Base-by-base conservation (phyloP, 2,888 invertebrate genomes). In the Augochlorella aurata region DNA sequence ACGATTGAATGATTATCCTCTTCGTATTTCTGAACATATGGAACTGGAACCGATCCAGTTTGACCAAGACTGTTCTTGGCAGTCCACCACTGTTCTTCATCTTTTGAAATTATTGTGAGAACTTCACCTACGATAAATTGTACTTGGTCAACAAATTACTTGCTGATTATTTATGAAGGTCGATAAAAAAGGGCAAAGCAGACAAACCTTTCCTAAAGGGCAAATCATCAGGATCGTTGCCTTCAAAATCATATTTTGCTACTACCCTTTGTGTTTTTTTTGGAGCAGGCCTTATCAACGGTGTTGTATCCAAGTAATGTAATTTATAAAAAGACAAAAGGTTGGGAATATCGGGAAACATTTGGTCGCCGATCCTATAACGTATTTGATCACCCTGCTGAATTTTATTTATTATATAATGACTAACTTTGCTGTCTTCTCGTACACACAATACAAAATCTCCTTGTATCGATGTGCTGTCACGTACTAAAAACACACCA, bases 31-130 rank as follows among this genome's bases (percentile, higher is more conserved):
- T 97, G 97, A 75, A 99, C 97, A 93, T 99, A 99, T 7, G 98
- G 98, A 88, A 99, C 98, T 49, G 99, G 99, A 88, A 99, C 98
- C 85, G 98, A 97, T 24, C 99, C 99, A 83, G 96, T 97, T 92
- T 96, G 96, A 0, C 99, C 99, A 74, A 96, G 94, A 83, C 95
- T 95, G 94, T 99, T 99, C 90, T 96, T 96, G 5, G 99, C 99
- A 80, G 98, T 98, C 99, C 99, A 99, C 99, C 99, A 99, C 92
- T 98, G 98, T 87, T 99, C 99, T 94, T 99, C 99, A 92, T 99
- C 98, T 90, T 98, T 97, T 85, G 97, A 97, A 88, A 99, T 96
- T 87, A 99, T 96, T 89, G 98, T 98, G 90, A 99, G 95, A 88
- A 98, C 95, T 93, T 99, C 99, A 81, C 94, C 93, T 93, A 69